Percentiles rank a stretch among this genome's conserved stretches.
Evolutionary conservation across 2,113 vertebrate species (phyloP).

Genomic region (Aptenodytes patagonicus): DNA sequence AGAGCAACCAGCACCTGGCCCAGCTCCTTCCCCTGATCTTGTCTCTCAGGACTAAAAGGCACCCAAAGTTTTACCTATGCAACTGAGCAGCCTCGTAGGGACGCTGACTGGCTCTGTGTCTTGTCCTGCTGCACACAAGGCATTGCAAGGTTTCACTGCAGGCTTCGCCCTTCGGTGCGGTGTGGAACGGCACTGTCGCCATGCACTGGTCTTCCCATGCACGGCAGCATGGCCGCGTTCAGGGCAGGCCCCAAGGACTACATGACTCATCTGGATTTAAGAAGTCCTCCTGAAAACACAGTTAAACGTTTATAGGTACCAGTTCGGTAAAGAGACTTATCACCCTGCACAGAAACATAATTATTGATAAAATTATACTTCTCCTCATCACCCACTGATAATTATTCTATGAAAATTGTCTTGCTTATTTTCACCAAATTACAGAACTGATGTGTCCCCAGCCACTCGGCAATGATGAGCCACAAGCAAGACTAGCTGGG

Average conservation of each 20-base stretch:
- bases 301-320: not conserved
- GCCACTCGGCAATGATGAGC: not conserved
- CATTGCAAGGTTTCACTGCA: not conserved
- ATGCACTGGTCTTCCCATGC: not conserved
- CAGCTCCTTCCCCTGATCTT: not conserved
- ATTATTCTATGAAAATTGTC: not conserved
- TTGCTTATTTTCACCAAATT: slow-evolving; percentile 17
- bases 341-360: not conserved
- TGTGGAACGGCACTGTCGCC: accelerated
- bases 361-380: not conserved
- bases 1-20: not conserved
- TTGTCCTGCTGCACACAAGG: not conserved
- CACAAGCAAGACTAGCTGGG: not conserved
- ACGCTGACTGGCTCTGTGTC: not conserved
- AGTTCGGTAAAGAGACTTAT: not conserved
- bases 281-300: not conserved
- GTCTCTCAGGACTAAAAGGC: not conserved
- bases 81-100: not conserved
- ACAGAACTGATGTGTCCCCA: not conserved
- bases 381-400: not conserved
- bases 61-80: not conserved
- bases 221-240: accelerated
- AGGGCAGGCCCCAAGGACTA: not conserved
- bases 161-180: accelerated
- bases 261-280: not conserved